These are phyloP conservation scores for Seriola quinqueradiata DNA, from an alignment of 2,113 vertebrate species.

Conservation along the genomic window DNA sequence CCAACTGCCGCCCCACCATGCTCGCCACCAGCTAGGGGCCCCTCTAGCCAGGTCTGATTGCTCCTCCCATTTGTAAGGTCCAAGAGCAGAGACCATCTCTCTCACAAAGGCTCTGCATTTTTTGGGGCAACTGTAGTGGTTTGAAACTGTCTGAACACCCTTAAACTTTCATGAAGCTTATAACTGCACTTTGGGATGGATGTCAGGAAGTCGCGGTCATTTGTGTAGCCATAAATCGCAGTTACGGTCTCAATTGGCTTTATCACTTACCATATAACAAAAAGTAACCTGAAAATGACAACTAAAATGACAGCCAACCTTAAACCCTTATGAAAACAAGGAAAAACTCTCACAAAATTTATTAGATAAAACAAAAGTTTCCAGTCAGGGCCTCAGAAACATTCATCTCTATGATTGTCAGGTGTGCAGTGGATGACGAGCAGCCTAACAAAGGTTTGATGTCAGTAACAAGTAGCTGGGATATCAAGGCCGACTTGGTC, in stretches of 20 bases:
- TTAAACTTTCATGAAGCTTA: neutral
- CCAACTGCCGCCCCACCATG: constrained; percentile 76
- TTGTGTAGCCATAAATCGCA: constrained; percentile 4
- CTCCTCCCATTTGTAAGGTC: constrained; percentile 28
- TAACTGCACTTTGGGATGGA: neutral
- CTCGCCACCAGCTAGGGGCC: constrained; percentile 55
- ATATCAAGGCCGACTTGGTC: neutral
- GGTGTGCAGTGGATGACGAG: neutral
- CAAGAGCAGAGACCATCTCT: constrained; percentile 7
- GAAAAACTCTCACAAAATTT: neutral
- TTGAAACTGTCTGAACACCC: constrained; percentile 21
- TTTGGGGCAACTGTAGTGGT: constrained; percentile 14
- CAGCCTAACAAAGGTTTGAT: neutral
- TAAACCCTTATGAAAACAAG: neutral
- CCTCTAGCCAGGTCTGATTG: constrained; percentile 30
- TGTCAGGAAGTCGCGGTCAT: neutral
- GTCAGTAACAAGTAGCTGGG: neutral
- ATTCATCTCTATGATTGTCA: neutral
- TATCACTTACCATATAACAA: neutral
- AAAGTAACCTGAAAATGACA: neutral
- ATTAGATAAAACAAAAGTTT: neutral
- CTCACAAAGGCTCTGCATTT: neutral
- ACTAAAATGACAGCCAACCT: neutral
- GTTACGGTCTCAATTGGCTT: neutral
- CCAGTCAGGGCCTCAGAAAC: neutral